Conservation (phyloP, 2,888 invertebrate species). For the Tetheella fluctuosa region DNA sequence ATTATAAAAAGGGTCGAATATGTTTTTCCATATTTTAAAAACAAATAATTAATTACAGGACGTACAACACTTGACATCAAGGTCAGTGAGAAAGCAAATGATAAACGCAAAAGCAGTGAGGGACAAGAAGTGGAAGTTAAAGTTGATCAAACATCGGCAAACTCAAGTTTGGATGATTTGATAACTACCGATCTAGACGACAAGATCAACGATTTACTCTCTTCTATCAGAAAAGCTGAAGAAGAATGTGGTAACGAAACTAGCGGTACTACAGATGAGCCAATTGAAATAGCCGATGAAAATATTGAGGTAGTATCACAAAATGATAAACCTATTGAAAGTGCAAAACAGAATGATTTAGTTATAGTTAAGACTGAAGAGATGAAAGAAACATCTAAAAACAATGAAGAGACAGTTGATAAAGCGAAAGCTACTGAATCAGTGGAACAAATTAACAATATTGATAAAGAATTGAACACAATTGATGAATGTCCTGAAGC, state of each 20-base stretch:
- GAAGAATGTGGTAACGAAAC: conserved; percentile 23
- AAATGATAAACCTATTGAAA: conserved; percentile 9
- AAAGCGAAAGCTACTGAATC: conserved; percentile 20
- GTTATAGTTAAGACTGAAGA: conserved; percentile 15
- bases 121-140: background rate
- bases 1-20: background rate
- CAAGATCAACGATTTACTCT: conserved; percentile 61
- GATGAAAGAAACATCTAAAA: background rate
- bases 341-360: conserved; percentile 2
- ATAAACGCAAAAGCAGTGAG: background rate
- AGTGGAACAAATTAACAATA: background rate
- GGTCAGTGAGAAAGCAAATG: conserved; percentile 38
- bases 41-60: conserved; percentile 37
- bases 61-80: conserved; percentile 50
- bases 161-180: conserved; percentile 21
- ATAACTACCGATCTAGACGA: conserved; percentile 43
- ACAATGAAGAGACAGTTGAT: conserved; percentile 14
- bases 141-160: background rate
- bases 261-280: background rate
- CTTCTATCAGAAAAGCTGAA: conserved; percentile 50
- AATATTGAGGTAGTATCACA: conserved; percentile 1
- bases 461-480: conserved; percentile 7
- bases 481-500: conserved; percentile 14
- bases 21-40: background rate
- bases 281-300: conserved; percentile 12